Evolutionary conservation across 2,113 vertebrate species (phyloP).

Genomic region (Antechinus stuartii): DNA sequence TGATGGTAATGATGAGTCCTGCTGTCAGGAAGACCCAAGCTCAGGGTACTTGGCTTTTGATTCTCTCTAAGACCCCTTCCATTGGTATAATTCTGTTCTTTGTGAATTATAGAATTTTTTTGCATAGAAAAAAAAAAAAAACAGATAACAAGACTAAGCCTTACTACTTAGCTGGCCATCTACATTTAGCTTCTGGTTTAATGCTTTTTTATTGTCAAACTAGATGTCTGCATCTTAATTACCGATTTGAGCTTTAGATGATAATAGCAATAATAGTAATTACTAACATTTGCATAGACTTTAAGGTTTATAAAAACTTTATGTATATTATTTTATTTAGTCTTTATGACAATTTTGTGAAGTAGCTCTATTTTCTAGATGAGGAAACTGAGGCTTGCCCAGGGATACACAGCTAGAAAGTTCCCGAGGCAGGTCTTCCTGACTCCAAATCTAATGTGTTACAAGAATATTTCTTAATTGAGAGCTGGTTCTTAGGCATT

Average conservation of each 20-base stretch:
- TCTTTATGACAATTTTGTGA: neutral
- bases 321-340: neutral
- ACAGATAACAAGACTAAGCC: neutral
- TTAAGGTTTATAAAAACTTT: neutral
- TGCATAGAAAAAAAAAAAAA: neutral
- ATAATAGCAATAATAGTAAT: neutral
- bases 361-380: neutral
- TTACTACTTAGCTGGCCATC: neutral
- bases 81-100: neutral
- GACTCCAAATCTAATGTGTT: neutral
- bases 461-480: neutral
- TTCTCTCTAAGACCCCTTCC: neutral
- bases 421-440: neutral
- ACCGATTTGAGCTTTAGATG: neutral
- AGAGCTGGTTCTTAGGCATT: neutral
- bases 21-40: neutral
- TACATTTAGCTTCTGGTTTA: neutral
- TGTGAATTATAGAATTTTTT: neutral
- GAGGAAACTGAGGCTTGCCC: neutral
- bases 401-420: neutral
- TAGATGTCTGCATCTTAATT: neutral
- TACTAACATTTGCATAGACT: neutral
- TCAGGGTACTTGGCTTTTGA: neutral
- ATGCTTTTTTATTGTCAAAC: neutral
- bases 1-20: neutral